Conservation (phyloP, 2,113 vertebrate genomes). For the Anarhynchus alexandrinus region DNA sequence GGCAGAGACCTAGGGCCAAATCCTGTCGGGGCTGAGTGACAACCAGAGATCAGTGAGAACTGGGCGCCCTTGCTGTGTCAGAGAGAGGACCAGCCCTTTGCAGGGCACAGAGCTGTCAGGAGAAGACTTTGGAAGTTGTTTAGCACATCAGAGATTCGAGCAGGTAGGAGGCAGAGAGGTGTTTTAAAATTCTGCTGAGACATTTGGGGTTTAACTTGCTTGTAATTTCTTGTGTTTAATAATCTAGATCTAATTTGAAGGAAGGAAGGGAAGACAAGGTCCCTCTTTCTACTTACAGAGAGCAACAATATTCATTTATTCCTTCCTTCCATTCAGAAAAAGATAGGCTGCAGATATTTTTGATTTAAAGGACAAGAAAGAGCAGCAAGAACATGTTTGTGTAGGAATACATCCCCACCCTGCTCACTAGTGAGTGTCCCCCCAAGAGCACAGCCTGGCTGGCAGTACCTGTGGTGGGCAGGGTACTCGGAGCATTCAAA, state of each 20-base stretch:
- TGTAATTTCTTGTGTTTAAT: background rate
- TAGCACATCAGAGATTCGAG: background rate
- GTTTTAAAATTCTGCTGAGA: background rate
- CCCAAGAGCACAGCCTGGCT: no score
- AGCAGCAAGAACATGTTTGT: background rate
- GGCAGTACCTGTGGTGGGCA: background rate
- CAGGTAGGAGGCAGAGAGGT: background rate
- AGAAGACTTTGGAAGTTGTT: background rate
- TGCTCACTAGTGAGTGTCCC: background rate
- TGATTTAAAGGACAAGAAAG: background rate
- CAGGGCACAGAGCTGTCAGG: background rate
- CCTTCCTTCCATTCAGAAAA: background rate
- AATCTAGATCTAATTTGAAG: background rate
- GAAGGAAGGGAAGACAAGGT: background rate
- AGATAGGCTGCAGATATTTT: background rate
- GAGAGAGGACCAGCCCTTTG: background rate
- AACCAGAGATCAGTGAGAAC: background rate
- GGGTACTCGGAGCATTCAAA: rapidly evolving
- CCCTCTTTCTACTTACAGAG: background rate
- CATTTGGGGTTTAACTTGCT: background rate
- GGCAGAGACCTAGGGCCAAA: background rate
- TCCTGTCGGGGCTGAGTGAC: background rate
- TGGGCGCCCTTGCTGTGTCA: background rate
- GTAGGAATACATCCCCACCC: rapidly evolving
- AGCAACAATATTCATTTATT: background rate